Conservation (phyloP, 92 coral and sea anemone species). For the Actinernus sp. region DNA sequence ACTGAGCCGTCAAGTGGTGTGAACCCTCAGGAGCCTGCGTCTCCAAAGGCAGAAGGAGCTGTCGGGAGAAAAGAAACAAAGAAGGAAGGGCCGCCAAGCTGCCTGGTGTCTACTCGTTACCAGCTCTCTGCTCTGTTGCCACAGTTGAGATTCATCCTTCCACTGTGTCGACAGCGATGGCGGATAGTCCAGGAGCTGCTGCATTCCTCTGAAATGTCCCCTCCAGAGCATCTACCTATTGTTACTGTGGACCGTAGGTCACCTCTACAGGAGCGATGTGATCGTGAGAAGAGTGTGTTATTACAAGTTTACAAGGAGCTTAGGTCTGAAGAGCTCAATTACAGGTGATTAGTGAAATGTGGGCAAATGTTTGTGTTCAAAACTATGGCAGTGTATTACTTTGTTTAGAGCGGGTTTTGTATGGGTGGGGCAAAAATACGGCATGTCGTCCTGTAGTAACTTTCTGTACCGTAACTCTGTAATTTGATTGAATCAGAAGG, state of each 20-base stretch:
- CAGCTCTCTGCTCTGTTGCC: slow-evolving; percentile 72
- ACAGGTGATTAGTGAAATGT: too few species aligned
- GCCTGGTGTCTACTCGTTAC: slow-evolving; percentile 42
- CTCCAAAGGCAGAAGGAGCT: background rate
- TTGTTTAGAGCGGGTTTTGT: too few species aligned
- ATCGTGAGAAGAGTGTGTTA: slow-evolving; percentile 70
- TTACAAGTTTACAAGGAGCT: slow-evolving; percentile 84
- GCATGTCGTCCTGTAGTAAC: too few species aligned
- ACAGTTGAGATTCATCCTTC: slow-evolving; percentile 86
- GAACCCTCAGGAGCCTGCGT: too few species aligned
- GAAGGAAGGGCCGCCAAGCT: background rate
- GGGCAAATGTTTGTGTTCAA: too few species aligned
- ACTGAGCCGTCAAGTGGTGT: background rate
- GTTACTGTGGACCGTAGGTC: slow-evolving; percentile 88
- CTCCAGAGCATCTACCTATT: slow-evolving; percentile 93
- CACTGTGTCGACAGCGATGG: slow-evolving; percentile 93
- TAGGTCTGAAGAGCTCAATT: slow-evolving; percentile 80
- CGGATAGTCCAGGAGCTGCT: slow-evolving; percentile 85
- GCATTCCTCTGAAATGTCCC: slow-evolving; percentile 83
- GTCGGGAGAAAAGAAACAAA: background rate
- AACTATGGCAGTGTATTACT: too few species aligned
- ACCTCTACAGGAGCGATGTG: slow-evolving; percentile 74
- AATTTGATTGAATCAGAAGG: too few species aligned
- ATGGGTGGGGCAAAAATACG: too few species aligned
- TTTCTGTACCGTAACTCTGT: too few species aligned